Conservation (phyloP, 1,140 invertebrate genomes). For the Zeugodacus cucurbitae region DNA sequence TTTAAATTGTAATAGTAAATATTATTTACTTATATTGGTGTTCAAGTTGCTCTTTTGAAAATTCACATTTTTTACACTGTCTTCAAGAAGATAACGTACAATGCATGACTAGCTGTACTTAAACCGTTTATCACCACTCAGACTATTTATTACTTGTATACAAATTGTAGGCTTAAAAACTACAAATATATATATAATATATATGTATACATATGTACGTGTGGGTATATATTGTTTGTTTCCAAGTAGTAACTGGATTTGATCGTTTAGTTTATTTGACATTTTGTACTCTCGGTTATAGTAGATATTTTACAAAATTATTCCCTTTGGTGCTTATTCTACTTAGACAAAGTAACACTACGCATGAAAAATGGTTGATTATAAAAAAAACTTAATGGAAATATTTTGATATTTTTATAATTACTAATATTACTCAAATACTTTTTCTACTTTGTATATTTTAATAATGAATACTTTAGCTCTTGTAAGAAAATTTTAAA, state of each 20-base stretch:
- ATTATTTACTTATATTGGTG: no score
- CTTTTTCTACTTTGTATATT: no score
- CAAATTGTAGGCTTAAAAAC: neutral
- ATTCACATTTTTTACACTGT: no score
- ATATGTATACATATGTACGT: neutral
- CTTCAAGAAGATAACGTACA: no score
- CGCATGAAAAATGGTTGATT: neutral
- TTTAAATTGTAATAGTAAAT: no score
- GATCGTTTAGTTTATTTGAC: neutral
- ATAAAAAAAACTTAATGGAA: neutral
- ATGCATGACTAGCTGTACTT: no score
- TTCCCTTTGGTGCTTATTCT: neutral
- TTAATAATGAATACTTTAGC: no score
- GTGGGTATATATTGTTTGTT: neutral
- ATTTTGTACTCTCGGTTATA: constrained; percentile 38
- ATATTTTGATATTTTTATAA: neutral
- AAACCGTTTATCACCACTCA: no score
- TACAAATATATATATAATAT: neutral
- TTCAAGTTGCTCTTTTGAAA: no score
- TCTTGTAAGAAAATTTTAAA: no score
- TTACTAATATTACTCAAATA: no score
- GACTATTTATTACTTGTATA: no score
- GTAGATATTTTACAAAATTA: constrained; percentile 36
- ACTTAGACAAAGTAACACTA: neutral
- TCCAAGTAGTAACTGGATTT: constrained; percentile 8